Conservation (phyloP, 2,888 invertebrate species). For the Corythucha ciliata region DNA sequence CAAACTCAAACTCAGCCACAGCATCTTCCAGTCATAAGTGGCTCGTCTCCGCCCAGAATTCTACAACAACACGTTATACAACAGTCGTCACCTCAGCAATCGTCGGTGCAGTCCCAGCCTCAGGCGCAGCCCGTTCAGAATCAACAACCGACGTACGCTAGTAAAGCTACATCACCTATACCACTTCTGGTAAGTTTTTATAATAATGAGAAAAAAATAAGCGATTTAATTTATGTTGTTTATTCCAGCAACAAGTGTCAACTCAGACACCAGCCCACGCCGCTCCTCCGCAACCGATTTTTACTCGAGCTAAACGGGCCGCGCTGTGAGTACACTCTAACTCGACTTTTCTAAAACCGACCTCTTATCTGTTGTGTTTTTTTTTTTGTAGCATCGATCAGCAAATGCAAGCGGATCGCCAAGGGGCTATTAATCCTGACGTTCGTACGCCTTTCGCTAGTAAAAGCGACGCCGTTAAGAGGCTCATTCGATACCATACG, state of each 20-base stretch:
- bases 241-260: conserved; percentile 32
- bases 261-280: conserved; percentile 30
- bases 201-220: no score
- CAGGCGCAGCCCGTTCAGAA: background rate
- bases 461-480: conserved; percentile 63
- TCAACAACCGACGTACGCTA: conserved; percentile 25
- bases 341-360: background rate
- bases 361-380: background rate
- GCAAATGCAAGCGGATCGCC: conserved; percentile 64
- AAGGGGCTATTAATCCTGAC: conserved; percentile 63
- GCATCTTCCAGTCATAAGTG: no score
- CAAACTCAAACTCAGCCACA: background rate
- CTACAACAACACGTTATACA: no score
- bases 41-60: no score
- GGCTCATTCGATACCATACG: conserved; percentile 67
- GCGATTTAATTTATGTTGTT: conserved; percentile 1
- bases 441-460: conserved; percentile 59
- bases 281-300: conserved; percentile 26
- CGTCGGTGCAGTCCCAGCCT: background rate
- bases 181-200: conserved; percentile 39
- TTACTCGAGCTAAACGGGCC: conserved; percentile 32
- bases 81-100: no score
- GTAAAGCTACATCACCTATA: conserved; percentile 38
- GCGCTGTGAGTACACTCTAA: conserved; percentile 30
- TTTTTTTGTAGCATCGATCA: conserved; percentile 55